Conservation (phyloP, 2,888 invertebrate genomes). For the Phragmatobia fuliginosa region DNA sequence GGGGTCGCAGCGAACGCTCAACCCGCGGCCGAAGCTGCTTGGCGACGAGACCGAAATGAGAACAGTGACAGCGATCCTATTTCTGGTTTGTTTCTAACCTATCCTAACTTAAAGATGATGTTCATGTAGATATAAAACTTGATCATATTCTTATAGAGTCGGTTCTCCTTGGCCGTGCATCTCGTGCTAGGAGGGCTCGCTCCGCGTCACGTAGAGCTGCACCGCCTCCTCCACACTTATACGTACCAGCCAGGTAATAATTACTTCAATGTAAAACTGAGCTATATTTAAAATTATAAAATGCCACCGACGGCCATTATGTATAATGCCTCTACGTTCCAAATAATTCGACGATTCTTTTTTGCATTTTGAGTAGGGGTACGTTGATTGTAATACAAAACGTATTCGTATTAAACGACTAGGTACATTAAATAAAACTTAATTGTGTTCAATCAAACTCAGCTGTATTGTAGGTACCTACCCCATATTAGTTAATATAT, state of each 20-base stretch:
- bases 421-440: too few relatives aligned
- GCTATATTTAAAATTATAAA: too few relatives aligned
- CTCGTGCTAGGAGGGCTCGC: slow-evolving; percentile 89
- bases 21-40: slow-evolving; percentile 71
- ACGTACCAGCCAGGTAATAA: slow-evolving; percentile 77
- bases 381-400: too few relatives aligned
- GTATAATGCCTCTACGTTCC: neutral
- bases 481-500: too few relatives aligned
- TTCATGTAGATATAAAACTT: neutral
- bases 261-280: neutral
- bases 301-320: too few relatives aligned
- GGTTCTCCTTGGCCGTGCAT: slow-evolving; percentile 89
- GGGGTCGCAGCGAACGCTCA: slow-evolving; percentile 82
- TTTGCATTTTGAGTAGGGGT: too few relatives aligned
- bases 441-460: too few relatives aligned
- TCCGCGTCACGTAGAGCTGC: slow-evolving; percentile 85
- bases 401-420: too few relatives aligned
- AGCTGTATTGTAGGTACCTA: too few relatives aligned
- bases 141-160: slow-evolving; percentile 74
- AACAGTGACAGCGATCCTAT: slow-evolving; percentile 89
- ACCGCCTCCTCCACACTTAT: slow-evolving; percentile 79
- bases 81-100: slow-evolving; percentile 70
- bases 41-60: slow-evolving; percentile 77
- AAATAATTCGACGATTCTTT: neutral
- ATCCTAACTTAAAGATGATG: neutral